Base-by-base conservation (phyloP, 1,140 invertebrate genomes). In the Zaprionus capensis region DNA sequence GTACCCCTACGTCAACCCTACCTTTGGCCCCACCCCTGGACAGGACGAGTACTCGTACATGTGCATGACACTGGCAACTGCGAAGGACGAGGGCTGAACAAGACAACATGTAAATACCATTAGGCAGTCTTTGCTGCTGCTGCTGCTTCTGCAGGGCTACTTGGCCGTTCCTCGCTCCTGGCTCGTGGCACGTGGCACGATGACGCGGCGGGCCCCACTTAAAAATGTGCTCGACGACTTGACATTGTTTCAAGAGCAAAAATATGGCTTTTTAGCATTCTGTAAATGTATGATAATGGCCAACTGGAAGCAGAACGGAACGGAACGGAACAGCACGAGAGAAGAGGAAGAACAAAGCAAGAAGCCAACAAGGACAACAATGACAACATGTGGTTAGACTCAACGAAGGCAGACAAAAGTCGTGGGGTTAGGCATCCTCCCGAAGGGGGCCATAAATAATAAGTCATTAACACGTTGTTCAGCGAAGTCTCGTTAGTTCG, bases 231-330 rank as follows among this genome's bases (percentile, higher is more conserved):
- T 87, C 83, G 86, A 82, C 83, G 72, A 86, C 80, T 83, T 87
- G 82, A 86, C 82, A 86, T 86, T 86, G 82, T 86, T 87, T 87
- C 77, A 86, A 86, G 84, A 87, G 82, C 76, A 82, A 69, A 74
- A 85, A 68, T 77, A 77, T 84, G 83, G 79, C 81, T 83, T 80
- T 80, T 85, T 71, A 80, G 76, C 82, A 69, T 67, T 68, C 53
- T 78, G 63, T 74, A 71, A 61, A 80, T 49, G 59, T 46, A 69
- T 61, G 53, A 70, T 71, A 78, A 74, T 83, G 61, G 68, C 81
- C 67, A 71, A 69, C 49, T 69, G 67, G n/a, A 22, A 80, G 59
- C 34, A 34, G 36, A 66, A 67, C 56, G 62, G 51, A 24, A 67
- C 56, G 61, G 51, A 22, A 41, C 14, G 38, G 38, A 14, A 41